Evolutionary conservation across 1,140 invertebrate species (phyloP), one percentile per base, ranked within the genome.

Genomic region (Zeugodacus cucurbitae): DNA sequence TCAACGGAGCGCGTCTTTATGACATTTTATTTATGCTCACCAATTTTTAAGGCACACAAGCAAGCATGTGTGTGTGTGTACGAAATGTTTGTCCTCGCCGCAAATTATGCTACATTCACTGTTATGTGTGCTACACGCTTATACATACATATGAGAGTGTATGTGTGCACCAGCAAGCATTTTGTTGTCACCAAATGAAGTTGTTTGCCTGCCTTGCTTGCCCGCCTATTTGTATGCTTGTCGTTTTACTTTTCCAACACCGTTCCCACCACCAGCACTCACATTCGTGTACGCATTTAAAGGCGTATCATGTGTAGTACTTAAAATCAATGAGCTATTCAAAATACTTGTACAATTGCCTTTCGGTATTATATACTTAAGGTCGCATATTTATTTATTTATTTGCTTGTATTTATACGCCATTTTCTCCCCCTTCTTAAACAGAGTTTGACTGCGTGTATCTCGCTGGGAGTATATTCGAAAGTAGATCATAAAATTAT

Each of bases 401-500:
- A 54, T 58, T 74, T 74, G 22, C 54, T 74, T 88, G 10, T 11
- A 58, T n/a, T 67, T 86, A 26, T 34, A 20, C 34, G n/a, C 29
- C 6, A 44, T 29, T 82, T 41, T 34, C 4, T n/a, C 74, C 74
- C 74, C 37, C 37, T 44, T 48, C 22, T 22, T 37, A n/a, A 48
- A 22, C 67, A 37, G n/a, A 62, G 20, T 82, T 48, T 48, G 10
- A n/a, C 11, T 17, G n/a, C 6, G 2, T 48, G n/a, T 48, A 10
- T n/a, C n/a, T n/a, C n/a, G 17, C 17, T 41, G 1, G n/a, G n/a
- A 74, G 41, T 41, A 41, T n/a, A 41, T 41, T 74, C 17, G 59
- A 41, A 88, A 88, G 88, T 78, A 86, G 88, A 89, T 89, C 88
- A 87, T 89, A 89, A 92, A 92, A 92, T 92, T 90, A 92, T 90